Evolutionary conservation across 2,888 invertebrate species (phyloP), one percentile per base, ranked within the genome.

Genomic region (Pollenia angustigena): DNA sequence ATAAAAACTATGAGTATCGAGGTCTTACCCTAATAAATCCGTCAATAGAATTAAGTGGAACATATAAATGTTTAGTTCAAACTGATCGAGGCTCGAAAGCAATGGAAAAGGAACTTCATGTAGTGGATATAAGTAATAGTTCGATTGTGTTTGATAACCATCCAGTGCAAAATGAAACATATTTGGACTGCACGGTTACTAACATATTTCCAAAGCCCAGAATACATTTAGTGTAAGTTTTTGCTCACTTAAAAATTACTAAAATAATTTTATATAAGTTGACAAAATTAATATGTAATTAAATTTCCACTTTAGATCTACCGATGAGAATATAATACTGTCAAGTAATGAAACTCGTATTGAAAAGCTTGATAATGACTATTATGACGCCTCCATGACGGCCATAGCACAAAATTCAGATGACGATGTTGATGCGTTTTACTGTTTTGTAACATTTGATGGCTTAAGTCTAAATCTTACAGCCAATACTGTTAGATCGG

Each of bases 21-120:
- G 96, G 97, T 1, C 93, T 97, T 76, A 95, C 95, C 87, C 95
- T 97, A 88, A 92, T 95, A 6, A 95, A 95, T 86, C 96, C 96
- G 0, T 95, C 95, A 2, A 95, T 95, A 1, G 96, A 96, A 58
- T 94, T 96, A 60, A 95, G 96, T 0, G 97, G 97, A 0, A 95
- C 96, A 90, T 96, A 97, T 91, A 96, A 95, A 66, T 97, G 97
- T 90, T 94, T 95, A 44, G 96, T 97, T 0, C 88, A 89, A 74
- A 88, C 89, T 12, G 84, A 85, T 44, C 71, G 4, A 96, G 96
- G 16, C 95, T 96, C 0, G 95, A 85, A 80, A 46, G 74, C 86
- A 18, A 85, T 85, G 81, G 87, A 89, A 79, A 87, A 88, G 10
- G 69, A 85, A 23, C 56, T 90, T 56, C 87, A 88, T 78, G 80